Evolutionary conservation across 2,113 vertebrate species (phyloP).

Genomic region (Machaerirhynchus nigripectus): DNA sequence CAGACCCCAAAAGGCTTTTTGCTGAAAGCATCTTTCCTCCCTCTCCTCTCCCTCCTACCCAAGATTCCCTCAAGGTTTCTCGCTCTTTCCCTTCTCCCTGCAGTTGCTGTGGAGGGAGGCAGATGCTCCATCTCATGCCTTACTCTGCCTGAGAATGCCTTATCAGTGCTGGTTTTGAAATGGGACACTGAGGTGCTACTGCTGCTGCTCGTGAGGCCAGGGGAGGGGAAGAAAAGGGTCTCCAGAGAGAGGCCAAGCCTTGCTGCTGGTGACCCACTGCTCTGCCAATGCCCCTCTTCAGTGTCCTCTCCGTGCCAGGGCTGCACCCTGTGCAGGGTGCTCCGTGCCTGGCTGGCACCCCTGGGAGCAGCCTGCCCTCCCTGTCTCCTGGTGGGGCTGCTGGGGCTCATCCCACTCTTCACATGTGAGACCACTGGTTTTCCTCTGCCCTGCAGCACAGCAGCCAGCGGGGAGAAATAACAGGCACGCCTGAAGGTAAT

Average conservation of each 20-base stretch:
- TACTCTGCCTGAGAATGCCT: neutral
- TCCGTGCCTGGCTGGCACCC: neutral
- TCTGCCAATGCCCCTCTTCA: neutral
- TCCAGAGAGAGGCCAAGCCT: neutral
- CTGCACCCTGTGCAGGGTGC: neutral
- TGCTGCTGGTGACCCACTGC: neutral
- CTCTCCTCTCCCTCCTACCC: neutral
- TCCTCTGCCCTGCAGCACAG: neutral
- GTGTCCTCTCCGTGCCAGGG: neutral
- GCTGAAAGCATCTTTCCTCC: neutral
- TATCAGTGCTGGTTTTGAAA: neutral
- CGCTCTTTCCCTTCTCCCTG: neutral
- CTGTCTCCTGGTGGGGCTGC: accelerated
- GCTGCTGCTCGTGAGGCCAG: neutral
- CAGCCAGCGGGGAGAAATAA: neutral
- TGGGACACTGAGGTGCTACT: accelerated
- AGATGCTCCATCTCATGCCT: neutral
- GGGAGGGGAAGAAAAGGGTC: neutral
- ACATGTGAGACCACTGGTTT: accelerated
- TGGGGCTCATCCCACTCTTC: neutral
- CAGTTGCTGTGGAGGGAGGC: accelerated
- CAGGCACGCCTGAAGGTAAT: neutral
- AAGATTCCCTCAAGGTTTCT: neutral
- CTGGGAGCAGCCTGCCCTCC: neutral
- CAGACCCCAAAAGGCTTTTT: neutral